A percentile compares a stretch with the other conserved stretches of the same genome.
These are phyloP conservation scores for Drosophila multiciliata DNA, from an alignment of 2,888 invertebrate genomes.

Conservation along the genomic window DNA sequence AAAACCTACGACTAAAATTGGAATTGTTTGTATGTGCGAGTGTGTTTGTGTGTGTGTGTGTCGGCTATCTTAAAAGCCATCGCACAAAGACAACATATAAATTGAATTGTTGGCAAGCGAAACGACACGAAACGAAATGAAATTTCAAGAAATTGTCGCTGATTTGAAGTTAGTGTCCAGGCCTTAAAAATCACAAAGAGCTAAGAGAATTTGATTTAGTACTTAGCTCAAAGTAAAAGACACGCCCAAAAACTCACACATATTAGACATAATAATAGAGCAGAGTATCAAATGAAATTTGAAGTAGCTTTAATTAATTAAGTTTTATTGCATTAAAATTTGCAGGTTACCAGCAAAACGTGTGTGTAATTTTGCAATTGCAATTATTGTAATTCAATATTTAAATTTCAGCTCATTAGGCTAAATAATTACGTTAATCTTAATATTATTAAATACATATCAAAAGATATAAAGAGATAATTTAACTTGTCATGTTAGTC, in stretches of 20 bases:
- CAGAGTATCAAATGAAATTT: slow-evolving; percentile 50
- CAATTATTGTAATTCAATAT: slow-evolving; percentile 7
- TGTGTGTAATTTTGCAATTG: slow-evolving; percentile 4
- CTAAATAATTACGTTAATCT: background rate
- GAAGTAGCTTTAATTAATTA: slow-evolving; percentile 39
- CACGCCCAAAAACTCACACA: background rate
- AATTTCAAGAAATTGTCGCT: slow-evolving; percentile 65
- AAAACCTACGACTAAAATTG: slow-evolving; percentile 1
- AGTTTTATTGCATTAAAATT: too few relatives aligned
- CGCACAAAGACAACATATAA: slow-evolving; percentile 78
- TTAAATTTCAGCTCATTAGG: background rate
- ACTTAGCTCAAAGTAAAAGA: background rate
- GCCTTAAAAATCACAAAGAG: slow-evolving; percentile 6
- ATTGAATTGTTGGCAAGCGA: slow-evolving; percentile 75
- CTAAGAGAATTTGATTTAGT: slow-evolving; percentile 19
- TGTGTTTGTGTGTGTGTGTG: slow-evolving; percentile 19
- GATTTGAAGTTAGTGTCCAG: slow-evolving; percentile 58
- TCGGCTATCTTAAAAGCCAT: slow-evolving; percentile 64
- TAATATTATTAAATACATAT: background rate
- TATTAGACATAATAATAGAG: slow-evolving; percentile 35
- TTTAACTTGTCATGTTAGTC: background rate
- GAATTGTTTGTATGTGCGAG: slow-evolving; percentile 21
- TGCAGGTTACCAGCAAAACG: too few relatives aligned
- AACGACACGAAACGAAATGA: slow-evolving; percentile 73
- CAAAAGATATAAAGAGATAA: background rate